phyloP scores from a whole-genome alignment of 1,140 invertebrate genomes.

The Saxidomus purpurata region DNA sequence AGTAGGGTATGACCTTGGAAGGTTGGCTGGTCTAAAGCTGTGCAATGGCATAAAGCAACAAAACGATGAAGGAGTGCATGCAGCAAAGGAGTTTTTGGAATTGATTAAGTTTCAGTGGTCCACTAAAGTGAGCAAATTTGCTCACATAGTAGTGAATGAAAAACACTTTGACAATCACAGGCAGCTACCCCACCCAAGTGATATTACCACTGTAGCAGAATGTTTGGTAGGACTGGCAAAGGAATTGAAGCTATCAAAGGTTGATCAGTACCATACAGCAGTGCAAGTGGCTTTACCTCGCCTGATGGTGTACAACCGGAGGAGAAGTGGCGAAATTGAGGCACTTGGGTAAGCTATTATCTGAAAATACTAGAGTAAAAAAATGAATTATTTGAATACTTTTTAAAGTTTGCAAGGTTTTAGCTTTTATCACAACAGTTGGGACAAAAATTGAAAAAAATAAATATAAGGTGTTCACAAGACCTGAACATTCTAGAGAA shows the following conservation, averaged over 20 bases:
- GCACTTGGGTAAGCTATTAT: neutral
- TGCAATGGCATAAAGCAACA: neutral
- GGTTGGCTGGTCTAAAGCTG: conserved; percentile 1
- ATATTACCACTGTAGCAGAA: neutral
- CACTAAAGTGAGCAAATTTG: neutral
- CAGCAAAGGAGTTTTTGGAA: conserved; percentile 1
- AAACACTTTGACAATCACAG: neutral
- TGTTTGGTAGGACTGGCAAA: neutral
- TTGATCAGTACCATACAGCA: neutral
- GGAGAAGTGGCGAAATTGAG: conserved; percentile 40
- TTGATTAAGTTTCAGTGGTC: conserved; percentile 9
- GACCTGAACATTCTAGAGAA: too few species aligned
- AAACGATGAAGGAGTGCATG: neutral
- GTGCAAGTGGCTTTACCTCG: neutral
- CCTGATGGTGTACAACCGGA: conserved; percentile 24
- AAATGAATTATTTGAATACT: too few species aligned
- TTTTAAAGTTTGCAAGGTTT: too few species aligned
- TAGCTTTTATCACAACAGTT: too few species aligned
- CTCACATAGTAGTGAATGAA: neutral
- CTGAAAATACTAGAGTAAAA: too few species aligned
- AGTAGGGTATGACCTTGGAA: neutral
- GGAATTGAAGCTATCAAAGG: too few species aligned
- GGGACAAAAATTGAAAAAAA: too few species aligned
- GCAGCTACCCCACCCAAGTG: conserved; percentile 4
- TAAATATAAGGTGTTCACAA: too few species aligned